Evolutionary conservation across 1,140 invertebrate species (phyloP), one percentile per base, ranked within the genome.

Genomic region (Bombus turneri): DNA sequence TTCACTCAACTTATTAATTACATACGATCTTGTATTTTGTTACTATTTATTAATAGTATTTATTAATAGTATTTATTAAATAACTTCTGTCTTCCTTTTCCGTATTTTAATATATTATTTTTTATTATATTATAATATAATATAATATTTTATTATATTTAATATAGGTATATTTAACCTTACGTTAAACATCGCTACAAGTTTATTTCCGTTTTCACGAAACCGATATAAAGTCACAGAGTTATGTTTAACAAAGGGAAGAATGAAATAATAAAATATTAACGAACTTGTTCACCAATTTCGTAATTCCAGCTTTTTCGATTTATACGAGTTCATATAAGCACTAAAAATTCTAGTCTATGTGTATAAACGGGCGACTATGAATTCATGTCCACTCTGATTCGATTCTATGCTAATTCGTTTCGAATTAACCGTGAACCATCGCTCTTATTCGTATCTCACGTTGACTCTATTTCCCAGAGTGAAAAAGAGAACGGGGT

Each of bases 371-470:
- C 59, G 31, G 72, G 15, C 9, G n/a, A 41, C 34, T 39, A 64
- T 76, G 31, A 82, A 82, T 82, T 25, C n/a, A 2, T 5, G 53
- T 57, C 34, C 79, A 53, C 8, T 57, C 22, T 59, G 53, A 72
- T 73, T 81, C 53, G 53, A 73, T 59, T 31, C 37, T 57, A 71
- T 25, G 79, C 22, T 62, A 62, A 73, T 81, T 73, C 68, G 12
- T 41, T 81, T 59, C 34, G 37, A 62, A 13, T 66, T 53, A 10
- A 6, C 2, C n/a, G 15, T 12, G 41, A 62, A 64, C 12, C 25
- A 22, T 37, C 22, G 25, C 18, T 47, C 25, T 77, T 22, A 31
- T 78, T 66, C 39, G 15, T 59, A 59, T 76, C 31, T 28, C 25
- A 4, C 25, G 6, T n/a, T 57, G 22, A 25, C 10, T 53, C n/a